phyloP scores from a whole-genome alignment of 2,797 vertebrate genomes.

The Gobionotothen gibberifrons region DNA sequence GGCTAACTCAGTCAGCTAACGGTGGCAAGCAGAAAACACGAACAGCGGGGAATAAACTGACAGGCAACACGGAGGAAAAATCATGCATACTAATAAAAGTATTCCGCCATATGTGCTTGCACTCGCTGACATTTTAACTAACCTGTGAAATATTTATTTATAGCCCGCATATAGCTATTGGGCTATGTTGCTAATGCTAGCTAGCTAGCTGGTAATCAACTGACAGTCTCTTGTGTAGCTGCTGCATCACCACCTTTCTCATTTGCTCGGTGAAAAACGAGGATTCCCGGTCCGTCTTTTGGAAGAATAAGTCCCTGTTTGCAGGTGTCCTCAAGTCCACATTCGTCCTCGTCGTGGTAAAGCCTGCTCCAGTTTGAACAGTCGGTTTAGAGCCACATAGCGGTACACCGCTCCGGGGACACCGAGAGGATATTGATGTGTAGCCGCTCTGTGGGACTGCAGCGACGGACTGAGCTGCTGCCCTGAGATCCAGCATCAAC shows the following conservation, averaged over 20 bases:
- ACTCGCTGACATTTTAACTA: constrained; percentile 15
- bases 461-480: constrained; percentile 64
- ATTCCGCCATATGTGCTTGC: neutral
- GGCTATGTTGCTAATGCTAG: constrained; percentile 57
- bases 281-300: constrained; percentile 54
- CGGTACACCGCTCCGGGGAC: constrained; percentile 36
- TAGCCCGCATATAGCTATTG: constrained; percentile 44
- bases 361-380: neutral
- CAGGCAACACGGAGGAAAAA: neutral
- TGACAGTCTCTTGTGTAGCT: constrained; percentile 43
- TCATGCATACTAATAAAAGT: neutral
- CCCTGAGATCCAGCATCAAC: constrained; percentile 59
- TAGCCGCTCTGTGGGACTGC: constrained; percentile 64
- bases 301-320: constrained; percentile 34
- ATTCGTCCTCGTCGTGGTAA: neutral
- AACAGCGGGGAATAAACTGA: constrained; percentile 4
- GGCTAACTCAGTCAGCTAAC: constrained; percentile 57
- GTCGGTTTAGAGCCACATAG: constrained; percentile 40
- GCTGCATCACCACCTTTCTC: constrained; percentile 79
- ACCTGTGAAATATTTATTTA: constrained; percentile 9
- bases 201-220: constrained; percentile 50
- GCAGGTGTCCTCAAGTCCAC: constrained; percentile 68
- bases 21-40: constrained; percentile 2
- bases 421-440: constrained; percentile 45
- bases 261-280: constrained; percentile 64